Evolutionary conservation across 2,113 vertebrate species (phyloP), one percentile per base, ranked within the genome.

Genomic region (Hemiscyllium ocellatum): DNA sequence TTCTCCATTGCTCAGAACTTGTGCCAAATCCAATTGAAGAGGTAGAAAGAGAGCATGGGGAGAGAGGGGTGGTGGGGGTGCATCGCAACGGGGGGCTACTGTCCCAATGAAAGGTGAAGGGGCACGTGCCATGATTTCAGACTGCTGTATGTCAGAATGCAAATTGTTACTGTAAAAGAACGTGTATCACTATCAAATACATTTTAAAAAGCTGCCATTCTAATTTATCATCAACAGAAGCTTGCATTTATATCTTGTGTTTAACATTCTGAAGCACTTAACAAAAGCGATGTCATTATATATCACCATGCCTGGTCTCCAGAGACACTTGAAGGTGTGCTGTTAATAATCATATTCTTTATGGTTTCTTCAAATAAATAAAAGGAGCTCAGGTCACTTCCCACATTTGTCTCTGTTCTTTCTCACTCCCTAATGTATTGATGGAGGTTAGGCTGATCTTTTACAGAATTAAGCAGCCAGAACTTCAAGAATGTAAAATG

Each of bases 351-450:
- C 2, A n/a, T 89, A 89, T 29, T 89, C 86, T 89, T 52, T 89
- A 56, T 89, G 86, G 52, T 89, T 61, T 90, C 87, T 65, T 65
- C 26, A 90, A 90, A 90, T 90, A 61, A 90, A 90, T 90, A 90
- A 90, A 90, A 33, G 52, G 33, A 90, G 87, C 87, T 90, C 87
- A 90, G 87, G 87, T 90, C 52, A n/a, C 56, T 90, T 90, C 87
- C 61, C 87, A 56, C 37, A 52, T 90, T 83, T 83, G 80, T 83
- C 37, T 83, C 17, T 20, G 15, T 83, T 83, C 80, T 83, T 83
- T 83, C 37, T 47, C 80, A 47, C 80, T 83, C 19, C 5, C 80
- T 83, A 1, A 7, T 19, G 19, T 83, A 47, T 47, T 83, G 20
- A 47, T 47, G 80, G n/a, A 6, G 70, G 2, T 24, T 37, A 80